Conservation (phyloP, 1,140 invertebrate genomes). For the Tribolium madens region DNA sequence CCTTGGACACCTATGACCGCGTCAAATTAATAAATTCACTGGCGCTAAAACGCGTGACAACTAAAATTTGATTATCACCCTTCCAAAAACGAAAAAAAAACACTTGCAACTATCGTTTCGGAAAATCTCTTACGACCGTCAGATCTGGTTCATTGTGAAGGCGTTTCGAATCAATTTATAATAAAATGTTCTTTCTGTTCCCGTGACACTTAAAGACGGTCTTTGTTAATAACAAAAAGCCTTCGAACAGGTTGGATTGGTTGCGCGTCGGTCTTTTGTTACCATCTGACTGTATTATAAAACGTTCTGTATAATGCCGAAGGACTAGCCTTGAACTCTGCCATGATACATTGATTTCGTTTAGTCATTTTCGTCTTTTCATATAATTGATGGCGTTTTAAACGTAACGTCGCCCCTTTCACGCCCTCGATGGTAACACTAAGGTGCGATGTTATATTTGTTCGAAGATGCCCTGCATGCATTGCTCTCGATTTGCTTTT, state of each 20-base stretch:
- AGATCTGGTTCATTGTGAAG: not conserved
- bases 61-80: not conserved
- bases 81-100: not conserved
- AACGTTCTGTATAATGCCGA: not conserved
- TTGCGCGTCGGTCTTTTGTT: constrained; percentile 19
- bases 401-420: constrained; percentile 19
- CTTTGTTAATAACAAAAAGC: constrained; percentile 14
- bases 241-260: constrained; percentile 23
- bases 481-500: not conserved
- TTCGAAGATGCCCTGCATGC: not conserved
- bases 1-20: constrained; percentile 11
- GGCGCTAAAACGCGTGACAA: not conserved
- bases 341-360: constrained; percentile 21
- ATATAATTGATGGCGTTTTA: constrained; percentile 24
- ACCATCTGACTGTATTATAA: constrained; percentile 13
- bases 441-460: constrained; percentile 4
- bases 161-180: constrained; percentile 2
- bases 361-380: constrained; percentile 31
- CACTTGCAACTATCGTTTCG: not conserved
- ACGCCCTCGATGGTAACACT: not conserved
- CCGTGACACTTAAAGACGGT: constrained; percentile 22
- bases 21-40: constrained; percentile 10
- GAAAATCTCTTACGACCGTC: not conserved
- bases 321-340: constrained; percentile 21
- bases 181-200: constrained; percentile 4